Evolutionary conservation across 1,140 invertebrate species (phyloP), one percentile per base, ranked within the genome.

Genomic region (Trypoxylus dichotomus): DNA sequence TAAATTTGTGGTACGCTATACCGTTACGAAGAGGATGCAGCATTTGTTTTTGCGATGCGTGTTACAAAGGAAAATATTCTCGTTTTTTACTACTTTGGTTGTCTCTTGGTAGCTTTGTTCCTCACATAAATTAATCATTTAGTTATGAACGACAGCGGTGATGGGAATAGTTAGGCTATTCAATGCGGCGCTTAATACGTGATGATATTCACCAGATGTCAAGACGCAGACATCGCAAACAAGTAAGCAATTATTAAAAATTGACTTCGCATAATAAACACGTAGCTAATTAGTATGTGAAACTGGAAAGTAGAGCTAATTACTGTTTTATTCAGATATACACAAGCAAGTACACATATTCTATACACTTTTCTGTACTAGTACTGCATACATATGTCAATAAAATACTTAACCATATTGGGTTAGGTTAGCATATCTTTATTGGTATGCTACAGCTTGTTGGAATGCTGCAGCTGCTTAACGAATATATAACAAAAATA

Each of bases 111-210:
- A 68, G 60, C 24, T 68, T 68, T 68, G 24, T 25, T 27, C n/a
- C 27, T 68, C 72, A 74, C 29, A 74, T 74, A 74, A 74, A 74
- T 74, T 74, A 74, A 74, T 74, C 72, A 74, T 74, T 74, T 74
- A 29, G 41, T 74, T 74, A 74, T 74, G 41, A 32, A 74, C 72
- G 29, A 43, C 72, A 41, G 72, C 29, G 41, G 60, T 24, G 27
- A 68, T 42, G 72, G 41, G 41, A 74, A 74, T 74, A 74, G 41
- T 74, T 41, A 74, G n/a, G 15, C 41, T 43, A 6, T 41, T 29
- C 72, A 41, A 74, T 74, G 72, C 72, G 41, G 21, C 41, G 21
- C 15, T 74, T 37, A 43, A 19, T 41, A 74, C 72, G 72, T 74
- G 72, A 74, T 15, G 8, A 37, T 19, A 74, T 74, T 15, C 41